Conservation (phyloP, 2,888 invertebrate genomes). For the Dolichopus griseipennis region DNA sequence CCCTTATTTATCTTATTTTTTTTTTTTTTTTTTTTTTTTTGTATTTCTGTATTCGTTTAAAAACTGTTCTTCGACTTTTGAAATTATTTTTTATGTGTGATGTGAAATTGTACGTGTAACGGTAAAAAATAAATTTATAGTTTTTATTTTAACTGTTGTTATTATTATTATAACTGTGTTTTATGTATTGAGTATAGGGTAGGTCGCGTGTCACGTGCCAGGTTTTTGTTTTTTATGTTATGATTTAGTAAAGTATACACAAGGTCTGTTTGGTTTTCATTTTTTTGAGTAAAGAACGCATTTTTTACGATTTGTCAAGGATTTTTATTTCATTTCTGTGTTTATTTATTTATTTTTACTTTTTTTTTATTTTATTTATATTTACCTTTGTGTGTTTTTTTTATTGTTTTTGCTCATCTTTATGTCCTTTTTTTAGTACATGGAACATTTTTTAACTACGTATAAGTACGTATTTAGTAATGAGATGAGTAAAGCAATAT, state of each 20-base stretch:
- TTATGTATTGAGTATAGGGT: conserved; percentile 7
- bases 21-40: not conserved
- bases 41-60: not conserved
- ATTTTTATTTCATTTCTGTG: not conserved
- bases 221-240: not conserved
- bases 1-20: not conserved
- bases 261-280: not conserved
- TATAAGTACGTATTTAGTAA: too few species aligned
- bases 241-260: not conserved
- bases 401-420: not conserved
- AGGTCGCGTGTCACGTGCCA: conserved; percentile 11
- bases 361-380: not conserved
- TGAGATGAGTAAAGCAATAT: not conserved
- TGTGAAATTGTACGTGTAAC: not conserved
- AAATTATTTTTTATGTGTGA: not conserved
- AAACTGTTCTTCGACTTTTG: too few species aligned
- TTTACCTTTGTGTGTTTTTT: not conserved
- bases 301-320: not conserved
- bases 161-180: not conserved
- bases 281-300: not conserved
- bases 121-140: not conserved
- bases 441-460: too few species aligned
- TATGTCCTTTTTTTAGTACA: not conserved
- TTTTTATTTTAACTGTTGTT: not conserved
- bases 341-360: not conserved